These are phyloP conservation scores for Australoheros facetus DNA, from an alignment of 2,797 vertebrate genomes.

Conservation along the genomic window DNA sequence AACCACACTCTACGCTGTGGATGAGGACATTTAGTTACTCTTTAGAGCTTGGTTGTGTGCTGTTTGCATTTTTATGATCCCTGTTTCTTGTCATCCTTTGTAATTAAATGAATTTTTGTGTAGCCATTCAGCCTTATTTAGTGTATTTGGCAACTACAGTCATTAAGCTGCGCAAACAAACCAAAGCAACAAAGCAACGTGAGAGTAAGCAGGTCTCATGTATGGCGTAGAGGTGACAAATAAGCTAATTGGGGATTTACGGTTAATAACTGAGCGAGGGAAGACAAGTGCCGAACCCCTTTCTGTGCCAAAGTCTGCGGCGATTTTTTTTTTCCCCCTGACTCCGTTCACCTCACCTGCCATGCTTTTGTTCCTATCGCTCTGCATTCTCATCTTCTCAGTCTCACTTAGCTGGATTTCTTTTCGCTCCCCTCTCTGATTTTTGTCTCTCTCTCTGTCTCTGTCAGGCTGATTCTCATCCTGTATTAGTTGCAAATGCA, in stretches of 20 bases:
- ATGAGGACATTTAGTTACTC: conserved; percentile 3
- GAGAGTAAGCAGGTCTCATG: conserved; percentile 57
- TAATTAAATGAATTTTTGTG: conserved; percentile 32
- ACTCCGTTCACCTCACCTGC: conserved; percentile 48
- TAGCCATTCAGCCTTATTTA: conserved; percentile 29
- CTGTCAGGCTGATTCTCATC: conserved; percentile 61
- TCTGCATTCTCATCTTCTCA: conserved; percentile 29
- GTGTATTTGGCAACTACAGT: conserved; percentile 47
- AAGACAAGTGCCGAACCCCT: conserved; percentile 58
- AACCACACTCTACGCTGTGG: neutral
- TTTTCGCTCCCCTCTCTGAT: conserved; percentile 16
- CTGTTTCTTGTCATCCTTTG: conserved; percentile 16
- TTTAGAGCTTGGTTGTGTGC: neutral
- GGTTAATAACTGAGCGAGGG: conserved; percentile 65
- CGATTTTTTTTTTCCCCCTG: conserved; percentile 37
- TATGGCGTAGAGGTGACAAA: conserved; percentile 60
- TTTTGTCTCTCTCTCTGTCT: conserved; percentile 35
- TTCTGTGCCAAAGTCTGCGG: conserved; percentile 40
- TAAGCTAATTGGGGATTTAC: conserved; percentile 79
- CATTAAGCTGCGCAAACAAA: conserved; percentile 55
- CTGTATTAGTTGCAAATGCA: conserved; percentile 71
- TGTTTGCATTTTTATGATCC: neutral
- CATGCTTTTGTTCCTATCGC: conserved; percentile 50
- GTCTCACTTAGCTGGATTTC: conserved; percentile 42
- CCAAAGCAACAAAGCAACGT: conserved; percentile 52